Base-by-base conservation (phyloP, 1,140 invertebrate genomes). In the Lasioglossum baleicum region DNA sequence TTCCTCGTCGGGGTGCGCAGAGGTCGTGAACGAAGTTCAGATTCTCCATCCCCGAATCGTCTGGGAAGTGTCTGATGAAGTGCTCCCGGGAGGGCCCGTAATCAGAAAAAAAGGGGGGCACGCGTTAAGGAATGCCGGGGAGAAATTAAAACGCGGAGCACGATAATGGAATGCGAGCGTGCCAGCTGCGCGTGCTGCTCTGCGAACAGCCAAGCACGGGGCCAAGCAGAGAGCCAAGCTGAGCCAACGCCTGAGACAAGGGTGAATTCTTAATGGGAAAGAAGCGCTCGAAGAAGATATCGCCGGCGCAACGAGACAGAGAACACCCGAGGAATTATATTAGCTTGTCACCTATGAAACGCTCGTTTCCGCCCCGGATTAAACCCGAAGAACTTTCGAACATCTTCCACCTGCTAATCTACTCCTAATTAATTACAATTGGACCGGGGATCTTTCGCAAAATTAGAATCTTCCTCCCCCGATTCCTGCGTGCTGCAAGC, bases 81-180 rank as follows among this genome's bases (percentile, higher is more conserved):
- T 35, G 31, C 17, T 64, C 15, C 31, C 15, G 1, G 61, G 5
- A n/a, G 40, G 1, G 63, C 15, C 35, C 8, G n/a, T 5, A 15
- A 48, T 5, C 42, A 4, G 42, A 58, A 20, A 67, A 67, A 44
- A 51, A 67, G 48, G 26, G n/a, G 31, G 65, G 65, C 42, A 67
- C 65, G 65, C 65, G 65, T 67, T 70, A 40, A 40, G 68, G 53
- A 56, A 70, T 70, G 68, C 48, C 67, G 26, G 31, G 8, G 51
- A 40, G 51, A 67, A 77, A 79, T 73, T 80, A 73, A 82, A 73
- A 58, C 56, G 26, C 72, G 53, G 66, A 67, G 61, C 66, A 60
- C 67, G 70, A 68, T 42, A 63, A 78, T 58, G 84, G 86, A 87
- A 87, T 86, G 86, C 82, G 82, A 82, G 84, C 76, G 56, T 84